Evolutionary conservation across 2,888 invertebrate genomes (phyloP), one percentile per base, ranked within the genome.

Genomic region (Aquatica leii): DNA sequence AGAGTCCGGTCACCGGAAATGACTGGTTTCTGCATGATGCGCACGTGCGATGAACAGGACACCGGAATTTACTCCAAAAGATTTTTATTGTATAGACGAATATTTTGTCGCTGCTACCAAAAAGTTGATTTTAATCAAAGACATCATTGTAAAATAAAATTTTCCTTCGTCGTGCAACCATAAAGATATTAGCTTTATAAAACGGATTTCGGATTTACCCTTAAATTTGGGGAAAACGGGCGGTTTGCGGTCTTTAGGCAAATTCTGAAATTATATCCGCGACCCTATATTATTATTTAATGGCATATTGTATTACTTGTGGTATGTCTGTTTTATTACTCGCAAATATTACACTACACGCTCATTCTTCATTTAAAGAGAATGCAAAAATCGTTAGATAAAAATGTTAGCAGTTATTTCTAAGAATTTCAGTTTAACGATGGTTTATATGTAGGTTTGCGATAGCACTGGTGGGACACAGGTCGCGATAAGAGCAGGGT

Each of bases 401-500:
- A n/a, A n/a, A n/a, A n/a, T n/a, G n/a, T n/a, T n/a, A n/a, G n/a
- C n/a, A n/a, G n/a, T n/a, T n/a, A n/a, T n/a, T n/a, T 14, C 21
- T 24, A n/a, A 34, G 50, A 50, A 50, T 50, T 50, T 31, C 21
- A 37, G 53, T 60, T 59, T 60, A 63, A 63, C 63, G 74, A 68
- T 68, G 34, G 18, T 49, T 65, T 68, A 65, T 61, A 62, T 71
- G 68, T 71, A 69, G 69, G 70, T 67, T 70, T 68, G 72, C 68
- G 73, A 70, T 71, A 73, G 49, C 69, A 71, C 69, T 63, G 70
- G 73, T 67, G 71, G 73, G 75, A 77, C 76, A 76, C 77, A 78
- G 77, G 78, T 79, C 77, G 77, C 76, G 80, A 80, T 79, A 80
- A 80, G 77, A 75, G 77, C 74, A 71, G 74, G 76, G 71, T 71